Percentiles rank a stretch among this genome's conserved stretches.
Evolutionary conservation across 2,797 vertebrate genomes (phyloP).

Genomic region (Cryptoblepharus egeriae): DNA sequence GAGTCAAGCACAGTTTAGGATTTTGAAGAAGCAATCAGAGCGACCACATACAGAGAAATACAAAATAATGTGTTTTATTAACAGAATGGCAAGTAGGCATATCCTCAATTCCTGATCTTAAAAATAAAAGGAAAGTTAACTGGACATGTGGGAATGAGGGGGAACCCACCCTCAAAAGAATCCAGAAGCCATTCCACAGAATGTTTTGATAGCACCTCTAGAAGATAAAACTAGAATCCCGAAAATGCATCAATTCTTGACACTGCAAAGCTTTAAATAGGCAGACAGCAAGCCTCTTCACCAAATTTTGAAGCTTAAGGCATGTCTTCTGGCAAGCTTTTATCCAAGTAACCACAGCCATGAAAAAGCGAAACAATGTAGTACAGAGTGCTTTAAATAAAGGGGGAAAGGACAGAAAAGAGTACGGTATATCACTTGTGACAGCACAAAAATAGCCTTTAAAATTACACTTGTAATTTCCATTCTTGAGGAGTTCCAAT

Average conservation of each 20-base stretch:
- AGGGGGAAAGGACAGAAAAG: no score
- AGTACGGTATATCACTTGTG: background rate
- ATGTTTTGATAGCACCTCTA: slow-evolving; percentile 59
- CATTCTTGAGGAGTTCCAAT: background rate
- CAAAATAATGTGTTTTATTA: slow-evolving; percentile 47
- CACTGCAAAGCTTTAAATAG: slow-evolving; percentile 51
- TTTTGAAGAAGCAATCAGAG: background rate
- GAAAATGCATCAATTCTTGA: slow-evolving; percentile 39
- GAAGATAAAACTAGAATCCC: slow-evolving; percentile 39
- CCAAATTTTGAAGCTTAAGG: slow-evolving; percentile 39
- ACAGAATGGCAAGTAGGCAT: slow-evolving; percentile 22
- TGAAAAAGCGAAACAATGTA: background rate
- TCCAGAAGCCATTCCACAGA: slow-evolving; percentile 45
- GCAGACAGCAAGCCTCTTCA: background rate
- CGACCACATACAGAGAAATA: no score
- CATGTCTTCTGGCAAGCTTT: slow-evolving; percentile 35
- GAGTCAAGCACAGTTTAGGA: background rate
- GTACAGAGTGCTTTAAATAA: background rate
- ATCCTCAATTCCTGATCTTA: background rate
- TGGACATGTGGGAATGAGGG: slow-evolving; percentile 43
- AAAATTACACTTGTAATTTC: background rate
- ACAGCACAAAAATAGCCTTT: background rate
- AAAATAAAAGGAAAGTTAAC: background rate
- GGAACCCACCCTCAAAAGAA: slow-evolving; percentile 49
- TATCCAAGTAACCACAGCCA: slow-evolving; percentile 50